phyloP scores from a whole-genome alignment of 2,797 vertebrate species.

The Alexandromys oeconomus region DNA sequence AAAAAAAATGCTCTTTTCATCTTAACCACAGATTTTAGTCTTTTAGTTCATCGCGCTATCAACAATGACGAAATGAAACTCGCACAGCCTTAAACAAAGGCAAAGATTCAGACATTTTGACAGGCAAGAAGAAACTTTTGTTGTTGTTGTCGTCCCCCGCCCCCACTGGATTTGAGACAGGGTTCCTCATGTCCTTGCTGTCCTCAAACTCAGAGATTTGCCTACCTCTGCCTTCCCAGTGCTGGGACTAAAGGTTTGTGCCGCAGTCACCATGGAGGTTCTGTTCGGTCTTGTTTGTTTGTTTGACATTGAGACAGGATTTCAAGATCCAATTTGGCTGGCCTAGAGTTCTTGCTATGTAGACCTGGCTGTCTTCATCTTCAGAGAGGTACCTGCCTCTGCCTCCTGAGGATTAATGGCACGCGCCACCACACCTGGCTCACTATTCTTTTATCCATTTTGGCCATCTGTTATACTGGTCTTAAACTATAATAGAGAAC shows the following conservation, averaged over 20 bases:
- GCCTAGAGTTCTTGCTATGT: background rate
- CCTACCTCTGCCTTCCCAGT: background rate
- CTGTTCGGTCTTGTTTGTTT: background rate
- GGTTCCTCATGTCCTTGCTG: background rate
- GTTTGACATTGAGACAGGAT: background rate
- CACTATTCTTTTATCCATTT: background rate
- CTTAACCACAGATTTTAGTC: background rate
- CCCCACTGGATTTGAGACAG: no score
- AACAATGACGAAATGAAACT: background rate
- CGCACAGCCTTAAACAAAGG: slow-evolving; percentile 2
- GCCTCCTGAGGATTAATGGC: background rate
- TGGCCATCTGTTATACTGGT: background rate
- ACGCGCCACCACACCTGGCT: background rate
- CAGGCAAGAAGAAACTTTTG: background rate
- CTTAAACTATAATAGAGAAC: slow-evolving; percentile 1
- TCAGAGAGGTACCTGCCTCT: background rate
- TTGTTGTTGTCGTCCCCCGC: no score
- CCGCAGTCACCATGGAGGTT: background rate
- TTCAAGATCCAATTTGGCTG: background rate
- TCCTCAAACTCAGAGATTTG: background rate
- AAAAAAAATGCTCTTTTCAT: background rate
- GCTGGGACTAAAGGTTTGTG: background rate
- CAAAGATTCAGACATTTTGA: background rate
- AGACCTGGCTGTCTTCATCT: background rate
- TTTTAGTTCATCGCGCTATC: background rate